A percentile compares a stretch with the other conserved stretches of the same genome.
Evolutionary conservation across 2,888 invertebrate genomes (phyloP).

Genomic region (Scotopteryx bipunctaria): DNA sequence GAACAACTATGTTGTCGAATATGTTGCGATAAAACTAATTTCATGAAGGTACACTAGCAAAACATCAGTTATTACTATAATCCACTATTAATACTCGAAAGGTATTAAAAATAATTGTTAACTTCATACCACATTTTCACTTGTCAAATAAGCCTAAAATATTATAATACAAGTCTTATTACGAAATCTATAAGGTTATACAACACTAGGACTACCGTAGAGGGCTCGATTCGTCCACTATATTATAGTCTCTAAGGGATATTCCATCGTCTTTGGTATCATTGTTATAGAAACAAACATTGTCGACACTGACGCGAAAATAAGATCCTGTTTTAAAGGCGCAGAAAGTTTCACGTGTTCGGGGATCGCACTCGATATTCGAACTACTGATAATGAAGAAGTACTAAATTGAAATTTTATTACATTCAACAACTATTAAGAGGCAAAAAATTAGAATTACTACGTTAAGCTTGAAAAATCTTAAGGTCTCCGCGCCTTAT

Average conservation of each 20-base stretch:
- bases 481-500: constrained; percentile 23
- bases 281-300: constrained; percentile 72
- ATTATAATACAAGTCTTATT: constrained; percentile 79
- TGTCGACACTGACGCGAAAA: constrained; percentile 60
- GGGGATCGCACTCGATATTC: too few species aligned
- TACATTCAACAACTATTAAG: too few species aligned
- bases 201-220: constrained; percentile 63
- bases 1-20: constrained; percentile 66
- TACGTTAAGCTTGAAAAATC: too few species aligned
- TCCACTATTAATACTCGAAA: constrained; percentile 68
- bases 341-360: too few species aligned
- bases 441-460: too few species aligned
- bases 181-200: constrained; percentile 74
- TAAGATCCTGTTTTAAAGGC: constrained; percentile 24
- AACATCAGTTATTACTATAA: constrained; percentile 34
- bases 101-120: constrained; percentile 76
- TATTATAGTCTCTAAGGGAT: constrained; percentile 72
- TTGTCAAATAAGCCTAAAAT: constrained; percentile 57
- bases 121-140: constrained; percentile 61
- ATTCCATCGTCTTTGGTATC: constrained; percentile 83
- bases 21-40: constrained; percentile 45
- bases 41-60: constrained; percentile 39
- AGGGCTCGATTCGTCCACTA: constrained; percentile 50
- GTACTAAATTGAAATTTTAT: too few species aligned
- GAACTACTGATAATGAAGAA: too few species aligned